Base-by-base conservation (phyloP, 2,888 invertebrate genomes). In the Apamea monoglypha region DNA sequence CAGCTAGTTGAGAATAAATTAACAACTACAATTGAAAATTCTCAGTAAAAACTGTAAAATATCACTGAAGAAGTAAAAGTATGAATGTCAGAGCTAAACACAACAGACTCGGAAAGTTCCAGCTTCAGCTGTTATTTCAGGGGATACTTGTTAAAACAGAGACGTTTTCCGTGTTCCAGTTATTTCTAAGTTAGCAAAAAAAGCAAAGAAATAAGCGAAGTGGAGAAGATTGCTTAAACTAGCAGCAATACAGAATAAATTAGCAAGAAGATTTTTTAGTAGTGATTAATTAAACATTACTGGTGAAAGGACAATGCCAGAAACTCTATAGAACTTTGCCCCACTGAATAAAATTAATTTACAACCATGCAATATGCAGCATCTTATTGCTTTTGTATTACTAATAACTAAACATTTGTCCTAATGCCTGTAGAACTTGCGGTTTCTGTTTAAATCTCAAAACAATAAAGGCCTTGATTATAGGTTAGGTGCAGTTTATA, bases 71-170 rank as follows among this genome's bases (percentile, higher is more conserved):
- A 56, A 76, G 29, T 44, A 36, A 76, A 56, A 63, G 16, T 47
- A 63, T 53, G 16, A 80, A 76, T 40, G 4, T 47, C 68, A 69
- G 40, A 70, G 32, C 36, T 53, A 67, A 81, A 70, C 36, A 81
- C 16, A 82, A 81, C 36, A 70, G 21, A 53, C 47, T 18, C 0
- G 29, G 32, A 70, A 75, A 82, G 21, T 82, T 61, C 53, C 12
- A 29, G 40, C 47, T 78, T 47, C 16, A n/a, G 36, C n/a, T 40
- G 29, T 75, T 74, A 73, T 74, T 83, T 86, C 64, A 77, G 73
- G 16, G 7, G 69, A 75, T 29, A 64, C 29, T 74, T 44, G 68
- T 73, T 50, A 18, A 29, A 29, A 75, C 59, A 59, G 25, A 50
- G 40, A 53, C 32, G 25, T 12, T 85, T 71, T 29, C 64, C 44